These are phyloP conservation scores for Lophotis ruficrista DNA, from an alignment of 2,113 vertebrate genomes.

Conservation along the genomic window DNA sequence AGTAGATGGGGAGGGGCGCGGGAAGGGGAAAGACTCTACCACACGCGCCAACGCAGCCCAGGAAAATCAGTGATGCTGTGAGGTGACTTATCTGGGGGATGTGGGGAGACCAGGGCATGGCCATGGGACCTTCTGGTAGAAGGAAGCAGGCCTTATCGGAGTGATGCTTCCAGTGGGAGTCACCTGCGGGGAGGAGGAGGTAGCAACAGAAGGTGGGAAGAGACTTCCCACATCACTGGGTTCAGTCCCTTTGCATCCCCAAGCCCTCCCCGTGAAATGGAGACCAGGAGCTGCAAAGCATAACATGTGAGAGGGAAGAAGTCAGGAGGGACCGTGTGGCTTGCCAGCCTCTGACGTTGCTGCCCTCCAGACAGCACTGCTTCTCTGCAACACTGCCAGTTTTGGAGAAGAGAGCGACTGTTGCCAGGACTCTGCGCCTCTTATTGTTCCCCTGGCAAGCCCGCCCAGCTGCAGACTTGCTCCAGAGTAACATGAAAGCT, in stretches of 20 bases:
- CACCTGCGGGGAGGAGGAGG: neutral
- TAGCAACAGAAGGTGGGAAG: neutral
- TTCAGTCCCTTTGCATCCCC: neutral
- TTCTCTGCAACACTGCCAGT: neutral
- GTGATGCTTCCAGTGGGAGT: neutral
- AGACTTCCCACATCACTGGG: neutral
- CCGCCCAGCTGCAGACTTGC: neutral
- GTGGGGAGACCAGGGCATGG: neutral
- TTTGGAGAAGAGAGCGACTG: neutral
- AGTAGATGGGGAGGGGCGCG: neutral
- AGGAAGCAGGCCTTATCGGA: neutral
- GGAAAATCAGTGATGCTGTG: neutral
- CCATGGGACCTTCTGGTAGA: neutral
- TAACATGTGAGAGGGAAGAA: neutral
- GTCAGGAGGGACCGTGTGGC: neutral
- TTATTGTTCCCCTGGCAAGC: neutral
- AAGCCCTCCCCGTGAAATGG: neutral
- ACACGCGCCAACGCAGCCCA: fast-evolving
- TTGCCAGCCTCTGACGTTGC: neutral
- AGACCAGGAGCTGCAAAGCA: neutral
- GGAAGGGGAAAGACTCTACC: neutral
- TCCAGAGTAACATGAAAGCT: neutral
- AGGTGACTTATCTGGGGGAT: neutral
- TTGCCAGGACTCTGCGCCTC: neutral
- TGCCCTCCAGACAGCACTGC: neutral